Evolutionary conservation across 2,113 vertebrate species (phyloP).

Genomic region (Percina caprodes): DNA sequence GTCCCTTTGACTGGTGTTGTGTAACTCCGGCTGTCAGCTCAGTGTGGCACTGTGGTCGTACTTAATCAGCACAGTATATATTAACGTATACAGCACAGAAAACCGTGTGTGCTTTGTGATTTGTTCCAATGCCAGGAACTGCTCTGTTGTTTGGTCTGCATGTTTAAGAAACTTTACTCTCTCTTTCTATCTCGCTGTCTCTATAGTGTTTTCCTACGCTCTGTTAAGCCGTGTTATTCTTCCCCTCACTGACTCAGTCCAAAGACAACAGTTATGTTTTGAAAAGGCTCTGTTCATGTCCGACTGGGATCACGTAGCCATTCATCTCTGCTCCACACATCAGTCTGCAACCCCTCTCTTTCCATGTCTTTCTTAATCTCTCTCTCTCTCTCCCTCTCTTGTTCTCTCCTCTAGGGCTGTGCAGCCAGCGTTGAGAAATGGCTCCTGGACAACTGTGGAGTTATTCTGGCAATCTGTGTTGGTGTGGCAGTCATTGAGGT

Average conservation of each 20-base stretch:
- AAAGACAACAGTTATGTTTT: slow-evolving; percentile 71
- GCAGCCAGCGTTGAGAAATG: slow-evolving; percentile 87
- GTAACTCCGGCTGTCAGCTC: slow-evolving; percentile 43
- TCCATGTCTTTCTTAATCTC: slow-evolving; percentile 24
- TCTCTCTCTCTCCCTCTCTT: slow-evolving; percentile 7
- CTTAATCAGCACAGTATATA: slow-evolving; percentile 33
- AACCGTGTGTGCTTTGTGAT: slow-evolving; percentile 39
- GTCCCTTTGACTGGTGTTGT: slow-evolving; percentile 2
- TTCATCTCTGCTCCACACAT: slow-evolving; percentile 39
- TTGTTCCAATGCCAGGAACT: slow-evolving; percentile 40
- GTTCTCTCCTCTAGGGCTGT: slow-evolving; percentile 86
- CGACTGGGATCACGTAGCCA: slow-evolving; percentile 52
- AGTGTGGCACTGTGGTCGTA: slow-evolving; percentile 15
- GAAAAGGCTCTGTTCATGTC: slow-evolving; percentile 69
- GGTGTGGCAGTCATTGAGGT: slow-evolving; percentile 92
- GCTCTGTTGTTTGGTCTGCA: slow-evolving; percentile 60
- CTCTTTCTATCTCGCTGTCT: no score
- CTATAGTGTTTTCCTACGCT: slow-evolving; percentile 21
- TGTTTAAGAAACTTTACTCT: slow-evolving; percentile 49
- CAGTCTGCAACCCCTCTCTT: neutral
- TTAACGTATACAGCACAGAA: neutral
- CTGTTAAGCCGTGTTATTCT: slow-evolving; percentile 67
- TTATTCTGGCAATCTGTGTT: slow-evolving; percentile 91
- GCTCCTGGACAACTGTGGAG: slow-evolving; percentile 89
- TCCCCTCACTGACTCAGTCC: slow-evolving; percentile 52